A percentile compares a stretch with the other conserved stretches of the same genome.
These are phyloP conservation scores for Palloptera scutellata DNA, from an alignment of 2,888 invertebrate species.

Conservation along the genomic window DNA sequence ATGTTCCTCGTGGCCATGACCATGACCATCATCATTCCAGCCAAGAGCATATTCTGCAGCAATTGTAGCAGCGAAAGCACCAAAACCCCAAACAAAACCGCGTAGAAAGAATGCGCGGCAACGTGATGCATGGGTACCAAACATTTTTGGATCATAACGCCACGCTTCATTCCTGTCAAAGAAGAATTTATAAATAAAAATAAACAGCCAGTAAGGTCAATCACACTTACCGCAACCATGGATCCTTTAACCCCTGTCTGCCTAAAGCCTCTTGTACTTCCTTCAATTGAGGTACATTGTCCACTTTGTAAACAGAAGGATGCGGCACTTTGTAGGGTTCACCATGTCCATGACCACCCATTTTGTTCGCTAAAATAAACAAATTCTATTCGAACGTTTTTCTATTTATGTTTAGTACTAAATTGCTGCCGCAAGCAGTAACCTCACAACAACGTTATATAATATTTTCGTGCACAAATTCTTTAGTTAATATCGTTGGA, in stretches of 20 bases:
- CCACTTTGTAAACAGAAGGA: slow-evolving; percentile 75
- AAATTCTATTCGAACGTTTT: too few species aligned
- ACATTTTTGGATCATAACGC: slow-evolving; percentile 73
- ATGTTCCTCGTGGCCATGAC: slow-evolving; percentile 54
- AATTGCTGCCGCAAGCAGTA: not conserved
- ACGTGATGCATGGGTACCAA: slow-evolving; percentile 67
- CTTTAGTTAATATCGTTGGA: too few species aligned
- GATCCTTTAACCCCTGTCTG: slow-evolving; percentile 79
- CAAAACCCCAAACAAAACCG: slow-evolving; percentile 74
- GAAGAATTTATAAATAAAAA: slow-evolving; percentile 3
- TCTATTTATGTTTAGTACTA: too few species aligned
- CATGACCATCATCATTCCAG: slow-evolving; percentile 59
- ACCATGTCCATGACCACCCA: slow-evolving; percentile 66
- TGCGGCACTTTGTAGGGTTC: slow-evolving; percentile 75
- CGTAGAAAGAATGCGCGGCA: slow-evolving; percentile 67
- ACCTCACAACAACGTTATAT: too few species aligned
- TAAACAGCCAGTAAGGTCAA: not conserved
- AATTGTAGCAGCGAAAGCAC: slow-evolving; percentile 68
- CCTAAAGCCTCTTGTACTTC: slow-evolving; percentile 73
- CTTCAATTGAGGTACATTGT: slow-evolving; percentile 73
- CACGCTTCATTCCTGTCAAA: slow-evolving; percentile 82
- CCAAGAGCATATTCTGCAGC: slow-evolving; percentile 63
- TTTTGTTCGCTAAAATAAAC: not conserved
- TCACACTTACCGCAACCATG: slow-evolving; percentile 78
- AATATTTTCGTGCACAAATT: too few species aligned